Percentiles rank a stretch among this genome's conserved stretches.
These are phyloP conservation scores for Geotrypetes seraphini DNA, from an alignment of 2,797 vertebrate species.

Conservation along the genomic window DNA sequence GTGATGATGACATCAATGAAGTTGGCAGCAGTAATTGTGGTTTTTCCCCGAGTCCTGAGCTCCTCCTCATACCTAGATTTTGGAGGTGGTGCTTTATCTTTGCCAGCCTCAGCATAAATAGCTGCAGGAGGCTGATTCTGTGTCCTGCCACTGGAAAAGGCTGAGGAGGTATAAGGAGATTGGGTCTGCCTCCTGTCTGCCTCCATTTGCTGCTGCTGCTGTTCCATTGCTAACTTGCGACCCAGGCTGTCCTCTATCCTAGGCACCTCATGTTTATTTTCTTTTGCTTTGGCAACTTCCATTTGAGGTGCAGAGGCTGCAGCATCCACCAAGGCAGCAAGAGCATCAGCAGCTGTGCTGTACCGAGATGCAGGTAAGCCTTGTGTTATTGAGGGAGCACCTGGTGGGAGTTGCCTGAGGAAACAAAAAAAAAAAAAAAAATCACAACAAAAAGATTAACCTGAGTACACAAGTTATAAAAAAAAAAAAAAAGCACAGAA, in stretches of 20 bases:
- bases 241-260: constrained; percentile 71
- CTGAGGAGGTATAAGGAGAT: constrained; percentile 71
- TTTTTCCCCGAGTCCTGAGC: constrained; percentile 90
- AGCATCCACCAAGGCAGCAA: constrained; percentile 89
- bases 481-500: too few species aligned
- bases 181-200: constrained; percentile 75
- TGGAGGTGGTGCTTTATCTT: constrained; percentile 83
- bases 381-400: constrained; percentile 62
- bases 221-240: constrained; percentile 59
- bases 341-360: constrained; percentile 85
- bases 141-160: constrained; percentile 73
- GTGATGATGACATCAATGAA: constrained; percentile 99
- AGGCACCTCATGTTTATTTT: constrained; percentile 71
- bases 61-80: constrained; percentile 96
- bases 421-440: too few species aligned
- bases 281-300: constrained; percentile 85
- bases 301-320: constrained; percentile 88
- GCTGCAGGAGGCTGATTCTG: constrained; percentile 58
- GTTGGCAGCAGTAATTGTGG: constrained; percentile 95
- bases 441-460: too few species aligned
- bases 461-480: too few species aligned
- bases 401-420: constrained; percentile 70
- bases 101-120: constrained; percentile 65
- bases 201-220: constrained; percentile 68
- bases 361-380: constrained; percentile 72